phyloP scores from a whole-genome alignment of 2,113 vertebrate genomes.

The Oxyura jamaicensis region DNA sequence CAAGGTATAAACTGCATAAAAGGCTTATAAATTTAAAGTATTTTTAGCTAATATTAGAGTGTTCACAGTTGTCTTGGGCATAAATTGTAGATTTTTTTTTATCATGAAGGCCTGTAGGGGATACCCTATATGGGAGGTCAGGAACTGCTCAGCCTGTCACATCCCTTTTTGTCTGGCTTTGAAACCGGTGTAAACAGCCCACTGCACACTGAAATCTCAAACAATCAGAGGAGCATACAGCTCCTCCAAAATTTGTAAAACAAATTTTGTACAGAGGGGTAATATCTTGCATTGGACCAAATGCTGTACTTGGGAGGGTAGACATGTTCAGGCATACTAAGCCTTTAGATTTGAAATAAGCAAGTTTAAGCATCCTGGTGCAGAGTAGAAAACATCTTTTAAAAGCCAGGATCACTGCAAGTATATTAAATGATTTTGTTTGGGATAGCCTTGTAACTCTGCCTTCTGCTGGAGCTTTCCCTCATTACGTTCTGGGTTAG shows the following conservation, averaged over 20 bases:
- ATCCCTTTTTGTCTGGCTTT: neutral
- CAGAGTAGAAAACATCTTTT: neutral
- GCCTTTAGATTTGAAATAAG: neutral
- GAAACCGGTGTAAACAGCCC: neutral
- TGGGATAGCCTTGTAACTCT: neutral
- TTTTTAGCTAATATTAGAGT: neutral
- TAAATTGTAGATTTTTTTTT: neutral
- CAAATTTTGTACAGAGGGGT: neutral
- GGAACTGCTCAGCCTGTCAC: neutral
- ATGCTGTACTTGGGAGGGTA: too few species aligned
- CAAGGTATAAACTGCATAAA: neutral
- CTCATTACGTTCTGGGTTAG: too few species aligned
- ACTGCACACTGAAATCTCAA: neutral
- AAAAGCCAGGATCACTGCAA: neutral
- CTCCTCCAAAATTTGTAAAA: too few species aligned
- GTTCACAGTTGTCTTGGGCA: neutral
- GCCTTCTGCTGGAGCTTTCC: neutral
- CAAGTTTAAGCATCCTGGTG: neutral
- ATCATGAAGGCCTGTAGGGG: neutral
- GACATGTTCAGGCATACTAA: too few species aligned
- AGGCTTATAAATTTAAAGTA: neutral
- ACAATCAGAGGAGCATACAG: neutral
- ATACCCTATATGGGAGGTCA: neutral
- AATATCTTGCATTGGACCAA: neutral
- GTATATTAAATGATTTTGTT: neutral